phyloP scores from a whole-genome alignment of 1,140 invertebrate species.

The Camponotus floridanus region DNA sequence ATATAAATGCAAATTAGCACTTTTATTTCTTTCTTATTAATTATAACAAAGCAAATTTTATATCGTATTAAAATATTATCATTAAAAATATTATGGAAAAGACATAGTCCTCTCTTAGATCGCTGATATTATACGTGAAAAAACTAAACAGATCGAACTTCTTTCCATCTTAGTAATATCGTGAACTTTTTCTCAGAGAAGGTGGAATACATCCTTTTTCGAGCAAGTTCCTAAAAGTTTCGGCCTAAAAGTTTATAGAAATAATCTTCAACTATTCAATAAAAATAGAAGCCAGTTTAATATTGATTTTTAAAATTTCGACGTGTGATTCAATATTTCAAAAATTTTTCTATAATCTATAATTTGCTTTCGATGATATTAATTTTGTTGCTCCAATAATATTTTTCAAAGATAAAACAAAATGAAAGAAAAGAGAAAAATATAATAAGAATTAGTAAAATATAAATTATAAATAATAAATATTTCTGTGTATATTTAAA shows the following conservation, averaged over 20 bases:
- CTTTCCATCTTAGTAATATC: slow-evolving; percentile 42
- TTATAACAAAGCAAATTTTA: background rate
- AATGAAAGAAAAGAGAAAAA: too few relatives aligned
- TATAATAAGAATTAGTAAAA: too few relatives aligned
- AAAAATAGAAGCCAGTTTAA: slow-evolving; percentile 14
- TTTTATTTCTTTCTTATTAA: background rate
- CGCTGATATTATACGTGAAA: background rate
- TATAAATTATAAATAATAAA: background rate
- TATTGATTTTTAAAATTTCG: slow-evolving; percentile 29
- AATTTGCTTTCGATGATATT: background rate
- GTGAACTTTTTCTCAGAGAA: slow-evolving; percentile 10
- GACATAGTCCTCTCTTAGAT: too few relatives aligned
- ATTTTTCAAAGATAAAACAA: background rate
- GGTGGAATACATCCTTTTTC: slow-evolving; percentile 3
- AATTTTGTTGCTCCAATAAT: background rate
- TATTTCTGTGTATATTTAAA: background rate
- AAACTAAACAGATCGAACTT: slow-evolving; percentile 29
- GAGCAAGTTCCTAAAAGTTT: slow-evolving; percentile 21
- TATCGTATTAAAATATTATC: background rate
- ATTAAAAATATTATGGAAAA: background rate
- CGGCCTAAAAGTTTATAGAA: slow-evolving; percentile 23
- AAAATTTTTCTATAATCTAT: background rate
- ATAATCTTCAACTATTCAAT: slow-evolving; percentile 10
- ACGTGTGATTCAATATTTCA: background rate
- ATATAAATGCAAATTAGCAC: background rate